phyloP scores from a whole-genome alignment of 2,113 vertebrate genomes.

The Saccopteryx bilineata region DNA sequence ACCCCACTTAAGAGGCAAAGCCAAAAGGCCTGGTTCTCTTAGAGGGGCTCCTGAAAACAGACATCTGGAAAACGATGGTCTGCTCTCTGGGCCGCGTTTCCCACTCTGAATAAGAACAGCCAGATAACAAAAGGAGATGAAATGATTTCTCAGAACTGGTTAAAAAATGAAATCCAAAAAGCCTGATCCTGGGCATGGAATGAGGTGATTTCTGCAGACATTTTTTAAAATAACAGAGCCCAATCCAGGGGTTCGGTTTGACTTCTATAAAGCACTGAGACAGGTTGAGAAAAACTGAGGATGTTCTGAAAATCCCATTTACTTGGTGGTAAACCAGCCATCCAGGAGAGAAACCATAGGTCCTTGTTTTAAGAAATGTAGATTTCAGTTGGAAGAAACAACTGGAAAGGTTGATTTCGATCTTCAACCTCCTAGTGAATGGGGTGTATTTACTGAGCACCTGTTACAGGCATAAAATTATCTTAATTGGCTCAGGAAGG shows the following conservation, averaged over 20 bases:
- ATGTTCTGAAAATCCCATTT: constrained; percentile 39
- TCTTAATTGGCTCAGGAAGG: not conserved
- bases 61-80: constrained; percentile 6
- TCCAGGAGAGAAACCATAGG: not conserved
- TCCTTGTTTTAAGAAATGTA: constrained; percentile 47
- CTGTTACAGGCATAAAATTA: not conserved
- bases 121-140: constrained; percentile 30
- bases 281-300: constrained; percentile 22
- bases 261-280: not conserved
- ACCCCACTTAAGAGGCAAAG: not conserved
- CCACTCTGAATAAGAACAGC: not conserved
- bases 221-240: constrained; percentile 48
- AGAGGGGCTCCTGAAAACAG: constrained; percentile 23
- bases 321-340: not conserved
- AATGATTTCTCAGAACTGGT: constrained; percentile 42
- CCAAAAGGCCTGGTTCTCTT: not conserved
- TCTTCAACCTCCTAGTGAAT: not conserved
- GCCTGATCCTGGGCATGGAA: not conserved
- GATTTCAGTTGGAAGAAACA: constrained; percentile 32
- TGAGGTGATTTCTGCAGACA: not conserved
- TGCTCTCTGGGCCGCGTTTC: not conserved
- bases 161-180: constrained; percentile 64
- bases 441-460: not conserved
- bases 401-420: not conserved
- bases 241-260: not conserved